A percentile compares a stretch with the other conserved stretches of the same genome.
These are phyloP conservation scores for Polydrusus cervinus DNA, from an alignment of 2,888 invertebrate genomes.

Conservation along the genomic window DNA sequence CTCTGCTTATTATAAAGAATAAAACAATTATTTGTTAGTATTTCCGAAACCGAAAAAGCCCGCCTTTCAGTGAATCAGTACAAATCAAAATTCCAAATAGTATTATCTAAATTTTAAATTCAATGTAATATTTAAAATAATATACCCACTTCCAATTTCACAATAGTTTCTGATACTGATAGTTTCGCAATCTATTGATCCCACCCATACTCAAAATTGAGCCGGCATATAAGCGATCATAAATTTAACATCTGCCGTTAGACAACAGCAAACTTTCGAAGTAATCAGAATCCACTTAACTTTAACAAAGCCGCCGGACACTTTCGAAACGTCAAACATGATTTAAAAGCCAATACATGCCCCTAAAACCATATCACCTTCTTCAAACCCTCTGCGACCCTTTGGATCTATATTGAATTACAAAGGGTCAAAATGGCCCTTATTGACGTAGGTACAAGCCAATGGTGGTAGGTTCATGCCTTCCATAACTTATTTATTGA, in stretches of 20 bases:
- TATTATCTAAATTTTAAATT: too few relatives aligned
- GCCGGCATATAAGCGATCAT: conserved; percentile 48
- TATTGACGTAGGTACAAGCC: conserved; percentile 48
- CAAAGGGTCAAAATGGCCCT: conserved; percentile 45
- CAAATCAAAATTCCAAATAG: too few relatives aligned
- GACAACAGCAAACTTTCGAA: conserved; percentile 56
- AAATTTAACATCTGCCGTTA: conserved; percentile 64
- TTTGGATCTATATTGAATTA: conserved; percentile 45
- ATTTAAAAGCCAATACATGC: conserved; percentile 61
- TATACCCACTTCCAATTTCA: conserved; percentile 1
- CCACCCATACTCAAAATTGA: conserved; percentile 40
- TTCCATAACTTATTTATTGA: conserved; percentile 37
- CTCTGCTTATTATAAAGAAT: too few relatives aligned
- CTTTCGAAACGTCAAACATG: conserved; percentile 67
- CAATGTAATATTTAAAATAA: background rate
- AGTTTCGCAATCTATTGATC: conserved; percentile 29
- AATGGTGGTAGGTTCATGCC: conserved; percentile 34
- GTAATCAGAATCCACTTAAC: conserved; percentile 64
- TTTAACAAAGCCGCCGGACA: conserved; percentile 57
- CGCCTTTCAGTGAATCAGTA: too few relatives aligned
- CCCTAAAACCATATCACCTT: conserved; percentile 60
- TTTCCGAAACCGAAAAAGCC: too few relatives aligned
- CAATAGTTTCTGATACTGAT: conserved; percentile 7
- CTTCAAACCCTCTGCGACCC: conserved; percentile 55
- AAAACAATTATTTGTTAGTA: too few relatives aligned